phyloP scores from a whole-genome alignment of 2,113 vertebrate genomes.

The Sorex araneus region DNA sequence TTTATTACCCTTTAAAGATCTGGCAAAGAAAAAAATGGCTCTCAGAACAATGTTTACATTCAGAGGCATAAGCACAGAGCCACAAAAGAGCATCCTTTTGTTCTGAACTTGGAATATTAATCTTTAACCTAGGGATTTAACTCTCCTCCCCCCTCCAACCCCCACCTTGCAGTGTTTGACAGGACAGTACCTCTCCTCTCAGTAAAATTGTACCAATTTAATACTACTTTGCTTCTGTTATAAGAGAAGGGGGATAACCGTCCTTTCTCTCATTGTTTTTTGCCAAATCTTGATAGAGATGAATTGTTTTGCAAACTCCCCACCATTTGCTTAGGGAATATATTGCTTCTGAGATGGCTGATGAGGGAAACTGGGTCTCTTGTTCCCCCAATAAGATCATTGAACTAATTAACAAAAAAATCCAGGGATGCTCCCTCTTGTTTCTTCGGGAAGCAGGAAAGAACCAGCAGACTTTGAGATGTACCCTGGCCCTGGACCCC shows the following conservation, averaged over 20 bases:
- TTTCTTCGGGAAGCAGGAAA: not conserved
- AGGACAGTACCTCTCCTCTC: slow-evolving; percentile 85
- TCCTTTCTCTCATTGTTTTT: slow-evolving; percentile 80
- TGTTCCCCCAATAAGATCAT: slow-evolving; percentile 64
- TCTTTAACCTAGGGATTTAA: slow-evolving; percentile 91
- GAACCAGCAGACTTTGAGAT: slow-evolving; percentile 26
- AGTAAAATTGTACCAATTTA: slow-evolving; percentile 89
- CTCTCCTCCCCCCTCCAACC: slow-evolving; percentile 66
- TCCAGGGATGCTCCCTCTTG: not conserved
- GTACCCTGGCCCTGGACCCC: not conserved
- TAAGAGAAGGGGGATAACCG: not conserved
- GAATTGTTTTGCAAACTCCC: slow-evolving; percentile 71
- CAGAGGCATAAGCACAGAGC: slow-evolving; percentile 90
- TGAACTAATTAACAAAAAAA: slow-evolving; percentile 8
- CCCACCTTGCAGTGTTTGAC: slow-evolving; percentile 78
- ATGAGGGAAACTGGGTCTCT: not conserved
- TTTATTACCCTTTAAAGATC: slow-evolving; percentile 96
- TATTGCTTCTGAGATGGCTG: slow-evolving; percentile 51
- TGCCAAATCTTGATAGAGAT: slow-evolving; percentile 75
- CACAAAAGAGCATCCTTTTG: slow-evolving; percentile 93
- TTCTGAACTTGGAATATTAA: slow-evolving; percentile 90
- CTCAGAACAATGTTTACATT: slow-evolving; percentile 94
- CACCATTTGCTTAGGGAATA: not conserved
- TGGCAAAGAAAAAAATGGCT: slow-evolving; percentile 93
- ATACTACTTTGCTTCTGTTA: slow-evolving; percentile 83